Evolutionary conservation across 2,113 vertebrate species (phyloP).

Genomic region (Alethe castanea): DNA sequence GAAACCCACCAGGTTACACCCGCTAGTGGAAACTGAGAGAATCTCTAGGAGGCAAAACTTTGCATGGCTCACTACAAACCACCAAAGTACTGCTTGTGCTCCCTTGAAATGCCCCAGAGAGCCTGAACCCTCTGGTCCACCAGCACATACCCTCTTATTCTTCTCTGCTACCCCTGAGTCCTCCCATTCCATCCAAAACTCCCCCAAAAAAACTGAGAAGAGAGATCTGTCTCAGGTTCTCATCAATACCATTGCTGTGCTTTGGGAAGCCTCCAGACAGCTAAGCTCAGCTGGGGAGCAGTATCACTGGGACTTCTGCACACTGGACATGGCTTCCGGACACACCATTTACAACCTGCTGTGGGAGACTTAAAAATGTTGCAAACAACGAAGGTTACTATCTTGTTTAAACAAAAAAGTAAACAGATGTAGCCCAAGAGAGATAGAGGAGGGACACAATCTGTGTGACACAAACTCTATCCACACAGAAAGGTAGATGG

Average conservation of each 20-base stretch:
- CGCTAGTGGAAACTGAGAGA: not conserved
- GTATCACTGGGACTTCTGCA: accelerated
- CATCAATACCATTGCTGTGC: not conserved
- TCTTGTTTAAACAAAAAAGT: not conserved
- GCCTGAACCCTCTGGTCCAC: not conserved
- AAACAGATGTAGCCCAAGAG: not conserved
- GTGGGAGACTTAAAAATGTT: not conserved
- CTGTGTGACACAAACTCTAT: not conserved
- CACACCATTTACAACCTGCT: not conserved
- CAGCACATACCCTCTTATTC: not conserved
- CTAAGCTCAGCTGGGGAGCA: not conserved
- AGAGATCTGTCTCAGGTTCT: not conserved
- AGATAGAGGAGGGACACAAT: not conserved
- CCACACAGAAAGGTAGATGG: not conserved
- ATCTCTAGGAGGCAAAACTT: not conserved
- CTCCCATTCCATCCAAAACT: not conserved
- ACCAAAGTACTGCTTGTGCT: not conserved
- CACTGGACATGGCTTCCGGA: not conserved
- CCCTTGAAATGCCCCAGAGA: not conserved
- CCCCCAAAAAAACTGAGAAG: not conserved
- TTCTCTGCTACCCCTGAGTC: not conserved
- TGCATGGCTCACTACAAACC: not conserved
- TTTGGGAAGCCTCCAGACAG: not conserved
- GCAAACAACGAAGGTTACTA: not conserved
- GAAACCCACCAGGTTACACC: not conserved